Base-by-base conservation (phyloP, 2,797 vertebrate species). In the Danio aesculapii region DNA sequence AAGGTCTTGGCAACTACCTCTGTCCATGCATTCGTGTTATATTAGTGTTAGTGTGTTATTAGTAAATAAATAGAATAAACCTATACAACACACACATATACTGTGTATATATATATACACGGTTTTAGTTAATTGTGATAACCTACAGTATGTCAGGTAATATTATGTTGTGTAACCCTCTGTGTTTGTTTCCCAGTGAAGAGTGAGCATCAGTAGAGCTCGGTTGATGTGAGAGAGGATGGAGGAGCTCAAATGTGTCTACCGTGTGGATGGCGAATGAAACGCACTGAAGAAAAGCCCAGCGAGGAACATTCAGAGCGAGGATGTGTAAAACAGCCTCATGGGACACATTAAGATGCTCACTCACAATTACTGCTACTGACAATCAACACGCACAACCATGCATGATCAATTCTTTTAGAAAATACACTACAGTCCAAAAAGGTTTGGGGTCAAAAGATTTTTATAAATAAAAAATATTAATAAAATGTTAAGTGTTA, bases 241-340 rank as follows among this genome's bases (percentile, higher is more conserved):
- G 17, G 13, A 43, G 46, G 8, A 46, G 49, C 58, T 70, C 61
- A 30, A 68, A 58, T 53, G 46, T 67, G 85, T 39, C 1, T 47
- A 72, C 82, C 14, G 72, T 85, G 75, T 67, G 89, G 61, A 91
- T 91, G 90, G 81, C 82, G 69, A 57, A 94, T 96, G 95, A 96
- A 84, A 90, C 85, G 84, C 88, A 86, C 90, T 91, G 90, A 81
- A 78, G 82, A 94, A 96, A 96, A 86, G 87, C 90, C 81, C 21
- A 30, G 5, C 19, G 79, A 52, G 52, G 93, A 93, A 87, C 46
- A 67, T 85, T 90, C 93, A 88, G 91, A 84, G 90, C 73, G 62
- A 83, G 62, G 95, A 96, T 86, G 84, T 53, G 66, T 58, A 79
- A 67, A 41, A 82, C 93, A 92, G 84, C 85, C 87, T 72, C 81